Evolutionary conservation across 2,888 invertebrate genomes (phyloP).

Genomic region (Xestia ashworthii): DNA sequence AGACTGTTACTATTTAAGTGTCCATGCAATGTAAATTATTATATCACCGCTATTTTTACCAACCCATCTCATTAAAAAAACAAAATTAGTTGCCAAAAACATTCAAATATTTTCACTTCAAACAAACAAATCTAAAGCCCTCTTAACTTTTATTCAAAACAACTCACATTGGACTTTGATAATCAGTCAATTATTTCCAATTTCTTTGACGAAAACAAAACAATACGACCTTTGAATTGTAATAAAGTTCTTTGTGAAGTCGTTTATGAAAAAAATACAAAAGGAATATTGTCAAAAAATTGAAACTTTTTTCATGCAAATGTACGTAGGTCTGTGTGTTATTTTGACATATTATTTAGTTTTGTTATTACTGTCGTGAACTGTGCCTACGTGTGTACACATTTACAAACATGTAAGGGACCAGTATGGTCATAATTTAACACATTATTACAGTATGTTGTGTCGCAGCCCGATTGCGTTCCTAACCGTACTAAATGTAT

Average conservation of each 20-base stretch:
- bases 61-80: conserved; percentile 6
- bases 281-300: conserved; percentile 10
- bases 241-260: conserved; percentile 20
- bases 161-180: conserved; percentile 18
- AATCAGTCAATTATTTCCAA: conserved; percentile 47
- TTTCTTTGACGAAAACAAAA: conserved; percentile 38
- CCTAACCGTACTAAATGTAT: neutral
- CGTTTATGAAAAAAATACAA: conserved; percentile 30
- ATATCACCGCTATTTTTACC: neutral
- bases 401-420: neutral
- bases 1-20: too few species aligned
- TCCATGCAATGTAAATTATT: neutral
- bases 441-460: neutral
- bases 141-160: conserved; percentile 5
- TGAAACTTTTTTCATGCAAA: conserved; percentile 16
- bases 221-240: conserved; percentile 31
- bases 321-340: neutral
- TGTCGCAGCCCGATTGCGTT: neutral
- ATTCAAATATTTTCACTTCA: conserved; percentile 10
- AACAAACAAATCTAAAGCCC: conserved; percentile 11
- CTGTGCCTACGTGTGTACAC: neutral
- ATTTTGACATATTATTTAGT: neutral
- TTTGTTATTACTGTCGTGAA: neutral
- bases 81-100: conserved; percentile 2
- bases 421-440: neutral